Percentiles rank a stretch among this genome's conserved stretches.
Conservation (phyloP, 2,888 invertebrate species). For the Diarsia dahlii region DNA sequence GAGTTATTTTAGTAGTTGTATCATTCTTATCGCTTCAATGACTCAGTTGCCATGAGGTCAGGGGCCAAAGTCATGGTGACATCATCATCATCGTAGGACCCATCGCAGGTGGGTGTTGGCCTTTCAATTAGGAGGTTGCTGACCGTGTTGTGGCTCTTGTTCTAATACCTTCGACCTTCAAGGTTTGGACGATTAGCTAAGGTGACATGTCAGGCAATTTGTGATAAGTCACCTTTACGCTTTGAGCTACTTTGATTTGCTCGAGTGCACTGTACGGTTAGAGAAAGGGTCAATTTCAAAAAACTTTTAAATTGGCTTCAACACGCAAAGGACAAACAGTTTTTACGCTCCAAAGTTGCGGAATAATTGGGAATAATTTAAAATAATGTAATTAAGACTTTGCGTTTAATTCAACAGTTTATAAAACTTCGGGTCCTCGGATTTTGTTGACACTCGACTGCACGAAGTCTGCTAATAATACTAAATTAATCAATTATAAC, state of each 20-base stretch:
- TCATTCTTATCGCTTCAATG: conserved; percentile 70
- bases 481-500: conserved; percentile 1
- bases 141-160: conserved; percentile 54
- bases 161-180: conserved; percentile 57
- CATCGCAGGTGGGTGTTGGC: conserved; percentile 69
- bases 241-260: conserved; percentile 31
- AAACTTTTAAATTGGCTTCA: conserved; percentile 12
- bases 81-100: conserved; percentile 71
- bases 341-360: conserved; percentile 7
- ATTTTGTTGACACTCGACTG: conserved; percentile 4
- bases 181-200: conserved; percentile 36
- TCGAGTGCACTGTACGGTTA: conserved; percentile 20
- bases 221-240: conserved; percentile 43
- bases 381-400: conserved; percentile 17
- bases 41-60: conserved; percentile 70
- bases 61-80: conserved; percentile 70
- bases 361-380: conserved; percentile 37
- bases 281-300: conserved; percentile 18
- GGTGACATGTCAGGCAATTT: conserved; percentile 40
- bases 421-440: not conserved
- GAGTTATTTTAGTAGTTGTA: conserved; percentile 66
- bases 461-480: not conserved
- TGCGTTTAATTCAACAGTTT: conserved; percentile 15
- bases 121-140: conserved; percentile 70
- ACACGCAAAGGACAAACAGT: conserved; percentile 25